These are phyloP conservation scores for Pangasius mekongensis DNA, from an alignment of 2,797 vertebrate genomes.

Conservation along the genomic window DNA sequence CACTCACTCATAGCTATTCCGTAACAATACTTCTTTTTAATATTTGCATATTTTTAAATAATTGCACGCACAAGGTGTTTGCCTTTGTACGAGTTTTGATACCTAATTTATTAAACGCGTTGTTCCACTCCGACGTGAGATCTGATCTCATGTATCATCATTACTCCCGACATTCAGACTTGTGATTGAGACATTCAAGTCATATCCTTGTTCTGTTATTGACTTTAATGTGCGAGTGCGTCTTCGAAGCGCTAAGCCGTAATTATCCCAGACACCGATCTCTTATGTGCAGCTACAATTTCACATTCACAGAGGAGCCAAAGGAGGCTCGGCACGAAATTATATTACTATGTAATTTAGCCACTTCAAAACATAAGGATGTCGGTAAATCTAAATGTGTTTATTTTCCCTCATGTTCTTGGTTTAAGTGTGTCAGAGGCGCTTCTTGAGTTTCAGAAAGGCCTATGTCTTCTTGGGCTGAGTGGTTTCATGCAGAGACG, in stretches of 20 bases:
- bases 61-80: not conserved
- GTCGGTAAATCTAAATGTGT: conserved; percentile 15
- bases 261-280: conserved; percentile 49
- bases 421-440: not conserved
- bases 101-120: not conserved
- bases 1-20: too few relatives aligned
- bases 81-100: not conserved
- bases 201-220: conserved; percentile 1
- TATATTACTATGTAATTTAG: conserved; percentile 43
- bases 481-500: not conserved
- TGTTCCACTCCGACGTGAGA: not conserved
- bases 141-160: not conserved
- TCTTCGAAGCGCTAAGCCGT: conserved; percentile 29
- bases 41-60: not conserved
- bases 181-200: conserved; percentile 35
- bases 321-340: not conserved
- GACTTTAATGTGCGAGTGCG: conserved; percentile 28
- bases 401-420: conserved; percentile 35
- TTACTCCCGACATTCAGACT: not conserved
- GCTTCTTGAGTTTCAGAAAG: not conserved
- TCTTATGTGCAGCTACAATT: conserved; percentile 40
- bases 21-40: not conserved
- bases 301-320: conserved; percentile 14
- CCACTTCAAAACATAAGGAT: conserved; percentile 36
- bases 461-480: not conserved